phyloP scores from a whole-genome alignment of 2,888 invertebrate genomes.

The Bimastos eiseni region DNA sequence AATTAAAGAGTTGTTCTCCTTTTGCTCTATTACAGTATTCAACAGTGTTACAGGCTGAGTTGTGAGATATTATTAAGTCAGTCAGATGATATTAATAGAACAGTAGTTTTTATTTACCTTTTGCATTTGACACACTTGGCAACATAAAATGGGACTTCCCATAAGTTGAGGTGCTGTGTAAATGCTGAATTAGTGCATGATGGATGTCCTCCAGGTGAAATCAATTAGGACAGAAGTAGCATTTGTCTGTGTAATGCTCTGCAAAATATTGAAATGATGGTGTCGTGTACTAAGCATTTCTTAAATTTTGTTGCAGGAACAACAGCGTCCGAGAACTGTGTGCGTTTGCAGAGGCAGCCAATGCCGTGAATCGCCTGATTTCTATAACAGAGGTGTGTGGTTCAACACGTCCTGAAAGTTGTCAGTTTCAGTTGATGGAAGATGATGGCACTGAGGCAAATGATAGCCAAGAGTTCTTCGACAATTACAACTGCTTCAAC shows the following conservation, averaged over 20 bases:
- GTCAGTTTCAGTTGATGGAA: not conserved
- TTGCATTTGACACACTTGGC: not conserved
- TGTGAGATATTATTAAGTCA: not conserved
- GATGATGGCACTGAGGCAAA: not conserved
- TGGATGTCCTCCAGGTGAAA: no score
- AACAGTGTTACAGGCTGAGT: not conserved
- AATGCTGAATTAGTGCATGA: no score
- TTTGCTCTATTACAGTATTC: not conserved
- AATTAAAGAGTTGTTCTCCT: not conserved
- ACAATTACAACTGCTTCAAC: not conserved
- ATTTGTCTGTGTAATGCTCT: not conserved
- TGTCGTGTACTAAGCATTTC: not conserved
- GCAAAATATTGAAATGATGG: not conserved
- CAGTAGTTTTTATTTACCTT: not conserved
- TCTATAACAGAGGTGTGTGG: slow-evolving; percentile 16
- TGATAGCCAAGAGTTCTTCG: not conserved
- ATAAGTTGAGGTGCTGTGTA: not conserved
- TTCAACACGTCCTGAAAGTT: not conserved
- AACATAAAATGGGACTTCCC: not conserved
- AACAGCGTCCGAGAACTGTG: slow-evolving; percentile 93
- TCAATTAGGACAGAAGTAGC: not conserved
- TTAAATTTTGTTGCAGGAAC: slow-evolving; percentile 71
- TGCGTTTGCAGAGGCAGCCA: slow-evolving; percentile 92
- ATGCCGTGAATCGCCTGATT: slow-evolving; percentile 91
- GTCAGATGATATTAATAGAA: not conserved